phyloP scores from a whole-genome alignment of 30 jellyfish, hydroid and myxozoan species.

The Mastigias papua region DNA sequence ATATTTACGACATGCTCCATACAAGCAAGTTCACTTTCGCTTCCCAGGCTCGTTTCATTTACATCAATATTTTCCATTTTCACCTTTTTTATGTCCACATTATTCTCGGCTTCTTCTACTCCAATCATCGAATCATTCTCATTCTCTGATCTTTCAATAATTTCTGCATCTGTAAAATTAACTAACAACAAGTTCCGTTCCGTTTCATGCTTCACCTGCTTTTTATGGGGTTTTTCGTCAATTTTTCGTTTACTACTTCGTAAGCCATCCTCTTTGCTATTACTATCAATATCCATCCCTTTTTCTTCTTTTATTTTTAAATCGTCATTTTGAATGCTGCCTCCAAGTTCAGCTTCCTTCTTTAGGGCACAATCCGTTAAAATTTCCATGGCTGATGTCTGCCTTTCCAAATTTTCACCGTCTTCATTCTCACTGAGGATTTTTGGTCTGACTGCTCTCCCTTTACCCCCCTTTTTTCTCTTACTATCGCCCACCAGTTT shows the following conservation, averaged over 20 bases:
- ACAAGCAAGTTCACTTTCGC: conserved; percentile 57
- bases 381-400: conserved; percentile 52
- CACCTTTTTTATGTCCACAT: background rate
- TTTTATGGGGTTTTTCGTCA: background rate
- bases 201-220: conserved; percentile 28
- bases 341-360: conserved; percentile 1
- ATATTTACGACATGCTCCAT: conserved; percentile 78
- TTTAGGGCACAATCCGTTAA: conserved; percentile 40
- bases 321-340: background rate
- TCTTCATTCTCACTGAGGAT: conserved; percentile 8
- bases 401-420: conserved; percentile 15
- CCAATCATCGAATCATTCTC: conserved; percentile 11
- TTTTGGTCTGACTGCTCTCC: conserved; percentile 24
- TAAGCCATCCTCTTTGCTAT: background rate
- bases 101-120: conserved; percentile 1
- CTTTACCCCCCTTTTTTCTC: conserved; percentile 9
- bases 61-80: conserved; percentile 36
- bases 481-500: conserved; percentile 24
- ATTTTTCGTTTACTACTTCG: conserved; percentile 22
- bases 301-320: conserved; percentile 39
- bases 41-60: conserved; percentile 22
- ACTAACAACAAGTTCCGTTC: background rate
- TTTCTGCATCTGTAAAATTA: background rate
- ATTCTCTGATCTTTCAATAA: conserved; percentile 11
- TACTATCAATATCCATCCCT: conserved; percentile 1